Base-by-base conservation (phyloP, 2,888 invertebrate genomes). In the Seira ritae region DNA sequence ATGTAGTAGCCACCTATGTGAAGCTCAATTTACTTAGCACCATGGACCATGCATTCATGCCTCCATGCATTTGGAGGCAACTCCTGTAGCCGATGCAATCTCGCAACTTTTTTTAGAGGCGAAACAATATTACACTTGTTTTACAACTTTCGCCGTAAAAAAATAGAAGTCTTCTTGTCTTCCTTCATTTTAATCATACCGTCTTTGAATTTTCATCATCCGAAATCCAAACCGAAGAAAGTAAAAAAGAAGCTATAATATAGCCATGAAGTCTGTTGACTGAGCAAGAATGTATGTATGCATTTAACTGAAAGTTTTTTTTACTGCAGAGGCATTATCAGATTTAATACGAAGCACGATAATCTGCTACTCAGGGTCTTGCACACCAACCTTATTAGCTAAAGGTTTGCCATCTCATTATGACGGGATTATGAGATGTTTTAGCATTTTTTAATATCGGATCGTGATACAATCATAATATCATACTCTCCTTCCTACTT, bases 91-190 rank as follows among this genome's bases (percentile, higher is more conserved):
- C 31, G 8, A 31, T 2, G 3, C 8, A 31, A 31, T 31, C 31
- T 31, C 31, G 31, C 31, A 31, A 31, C 31, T 31, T 31, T 31
- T n/a, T n/a, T n/a, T n/a, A n/a, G 8, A 31, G 31, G 31, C 31
- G 31, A 31, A 31, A 31, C 31, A 31, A 31, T 31, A 55, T n/a
- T 55, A 55, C 55, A 55, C 17, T 55, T 55, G 55, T 68, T 31
- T 73, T 73, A 73, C 66, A 80, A 80, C 74, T 80, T 80, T 74
- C 62, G 69, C 74, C 80, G 74, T 80, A 80, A 80, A 55, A 55
- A 80, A 80, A 80, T 10, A 17, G n/a, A 50, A 31, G 22, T 62
- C 42, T 17, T 72, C 72, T 50, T 55, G 46, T 55, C 37, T 24
- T 24, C 12, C 17, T n/a, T 20, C 60, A 72, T 72, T 72, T 72